These are phyloP conservation scores for Ameiurus melas DNA, from an alignment of 2,113 vertebrate species.

Conservation along the genomic window DNA sequence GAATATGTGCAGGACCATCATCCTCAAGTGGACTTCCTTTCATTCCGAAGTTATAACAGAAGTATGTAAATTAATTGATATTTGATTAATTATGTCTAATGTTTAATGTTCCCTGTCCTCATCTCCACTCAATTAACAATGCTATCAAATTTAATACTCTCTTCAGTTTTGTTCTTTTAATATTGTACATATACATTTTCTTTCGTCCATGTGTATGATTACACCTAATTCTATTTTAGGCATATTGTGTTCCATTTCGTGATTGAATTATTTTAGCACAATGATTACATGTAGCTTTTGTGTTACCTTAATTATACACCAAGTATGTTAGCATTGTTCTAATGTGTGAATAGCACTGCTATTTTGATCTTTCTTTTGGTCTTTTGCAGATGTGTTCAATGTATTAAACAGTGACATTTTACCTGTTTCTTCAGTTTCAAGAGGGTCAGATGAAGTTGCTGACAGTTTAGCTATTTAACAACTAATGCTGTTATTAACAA, in stretches of 20 bases:
- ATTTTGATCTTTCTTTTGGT: background rate
- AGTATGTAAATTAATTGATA: background rate
- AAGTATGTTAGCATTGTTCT: background rate
- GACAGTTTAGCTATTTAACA: background rate
- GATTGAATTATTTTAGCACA: background rate
- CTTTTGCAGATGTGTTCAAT: constrained; percentile 4
- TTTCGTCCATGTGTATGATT: background rate
- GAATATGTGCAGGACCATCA: background rate
- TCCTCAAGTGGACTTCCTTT: constrained; percentile 15
- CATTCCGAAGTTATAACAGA: background rate
- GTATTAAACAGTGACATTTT: background rate
- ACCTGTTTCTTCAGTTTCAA: background rate
- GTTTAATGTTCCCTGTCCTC: background rate
- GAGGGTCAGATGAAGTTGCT: background rate
- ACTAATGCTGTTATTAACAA: background rate
- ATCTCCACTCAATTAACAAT: background rate
- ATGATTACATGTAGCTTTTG: background rate
- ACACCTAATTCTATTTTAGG: background rate
- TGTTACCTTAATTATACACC: background rate
- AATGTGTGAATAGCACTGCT: background rate
- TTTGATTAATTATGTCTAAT: background rate
- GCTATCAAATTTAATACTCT: background rate
- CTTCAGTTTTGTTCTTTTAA: background rate
- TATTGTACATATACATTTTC: background rate
- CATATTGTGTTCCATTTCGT: background rate